Conservation (phyloP, 2,888 invertebrate species). For the Phengaris arion region DNA sequence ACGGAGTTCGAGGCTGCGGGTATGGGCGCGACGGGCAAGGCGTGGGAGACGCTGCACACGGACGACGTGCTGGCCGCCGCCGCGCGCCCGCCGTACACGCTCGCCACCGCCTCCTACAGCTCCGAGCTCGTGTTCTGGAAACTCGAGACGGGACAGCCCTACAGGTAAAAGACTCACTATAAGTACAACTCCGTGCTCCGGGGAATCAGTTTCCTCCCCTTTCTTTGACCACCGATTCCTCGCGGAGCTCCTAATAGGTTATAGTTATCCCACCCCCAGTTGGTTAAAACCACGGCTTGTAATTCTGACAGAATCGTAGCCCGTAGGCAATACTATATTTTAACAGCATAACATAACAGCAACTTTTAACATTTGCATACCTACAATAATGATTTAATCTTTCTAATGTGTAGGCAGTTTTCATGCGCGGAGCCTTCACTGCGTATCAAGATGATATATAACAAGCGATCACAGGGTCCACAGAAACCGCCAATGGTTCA, state of each 20-base stretch:
- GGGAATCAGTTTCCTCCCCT: too few species aligned
- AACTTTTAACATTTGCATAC: background rate
- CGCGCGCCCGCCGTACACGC: constrained; percentile 81
- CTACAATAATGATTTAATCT: background rate
- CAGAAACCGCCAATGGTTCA: background rate
- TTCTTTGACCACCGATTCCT: too few species aligned
- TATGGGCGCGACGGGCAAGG: constrained; percentile 75
- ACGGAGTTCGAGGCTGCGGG: constrained; percentile 82
- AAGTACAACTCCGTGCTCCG: too few species aligned
- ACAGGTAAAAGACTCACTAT: constrained; percentile 54
- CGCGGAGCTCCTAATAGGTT: too few species aligned
- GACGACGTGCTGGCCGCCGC: constrained; percentile 88
- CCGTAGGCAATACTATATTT: too few species aligned
- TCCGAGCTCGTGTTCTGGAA: constrained; percentile 91
- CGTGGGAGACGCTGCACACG: constrained; percentile 85
- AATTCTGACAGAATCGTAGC: too few species aligned
- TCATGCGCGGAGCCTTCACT: constrained; percentile 78
- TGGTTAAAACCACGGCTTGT: too few species aligned
- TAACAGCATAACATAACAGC: too few species aligned
- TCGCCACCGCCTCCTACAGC: constrained; percentile 87
- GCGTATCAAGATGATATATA: constrained; percentile 79
- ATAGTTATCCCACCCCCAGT: too few species aligned
- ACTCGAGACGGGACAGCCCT: constrained; percentile 89
- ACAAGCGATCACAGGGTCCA: constrained; percentile 54
- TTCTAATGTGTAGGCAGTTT: constrained; percentile 49